Evolutionary conservation across 2,797 vertebrate species (phyloP), one percentile per base, ranked within the genome.

Genomic region (Australoheros facetus): DNA sequence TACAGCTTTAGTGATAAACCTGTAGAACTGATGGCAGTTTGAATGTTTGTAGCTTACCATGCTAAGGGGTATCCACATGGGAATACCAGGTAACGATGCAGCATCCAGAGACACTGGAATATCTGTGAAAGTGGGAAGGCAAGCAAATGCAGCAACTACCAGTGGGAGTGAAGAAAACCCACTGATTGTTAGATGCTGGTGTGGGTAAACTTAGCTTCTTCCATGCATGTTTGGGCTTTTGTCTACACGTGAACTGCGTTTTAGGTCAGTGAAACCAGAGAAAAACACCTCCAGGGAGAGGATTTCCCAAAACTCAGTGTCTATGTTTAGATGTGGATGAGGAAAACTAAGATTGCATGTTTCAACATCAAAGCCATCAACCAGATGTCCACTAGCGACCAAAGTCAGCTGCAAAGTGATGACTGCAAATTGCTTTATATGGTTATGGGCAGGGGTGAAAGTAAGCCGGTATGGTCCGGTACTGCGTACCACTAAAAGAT

Each of bases 21-120:
- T 4, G 39, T 4, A 42, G 39, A 13, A 13, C 39, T 42, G 13
- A 37, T 2, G 32, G 13, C 21, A 60, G 7, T 14, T 39, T 39
- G 1, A 5, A 16, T 62, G 59, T n/a, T n/a, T 11, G 30, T 30
- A 7, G 30, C 3, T 10, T 60, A 42, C 1, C 6, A 0, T 16
- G 34, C 0, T 17, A 4, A 0, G 3, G 10, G 13, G 34, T 37
- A 23, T 42, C 37, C 0, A 3, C 34, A 62, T 19, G 21, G 59
- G 21, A 48, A 48, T 6, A 3, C 17, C 16, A 26, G 1, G 21
- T 0, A 26, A 21, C 7, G 39, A 21, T 9, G 59, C 8, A 3
- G 7, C 60, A 26, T 26, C 21, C 1, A 10, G n/a, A 0, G 8
- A 64, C 14, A 11, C 6, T 45, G 39, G 60, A 0, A 17, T 6